A percentile compares a stretch with the other conserved stretches of the same genome.
phyloP scores from a whole-genome alignment of 2,797 vertebrate species.

The Glossophaga mutica region DNA sequence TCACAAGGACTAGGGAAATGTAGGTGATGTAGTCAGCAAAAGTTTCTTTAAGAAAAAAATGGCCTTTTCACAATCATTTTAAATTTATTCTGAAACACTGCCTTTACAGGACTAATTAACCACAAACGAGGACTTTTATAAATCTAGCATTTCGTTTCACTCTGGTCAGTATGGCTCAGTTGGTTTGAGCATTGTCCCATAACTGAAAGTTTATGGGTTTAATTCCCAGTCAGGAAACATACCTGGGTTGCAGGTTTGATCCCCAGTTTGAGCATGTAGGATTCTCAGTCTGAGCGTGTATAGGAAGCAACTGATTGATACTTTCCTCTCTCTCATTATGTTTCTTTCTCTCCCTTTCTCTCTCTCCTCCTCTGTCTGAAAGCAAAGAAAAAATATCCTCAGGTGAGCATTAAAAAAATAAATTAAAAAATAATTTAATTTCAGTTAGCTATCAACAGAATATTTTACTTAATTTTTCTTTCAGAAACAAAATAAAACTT shows the following conservation, averaged over 20 bases:
- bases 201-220: too few relatives aligned
- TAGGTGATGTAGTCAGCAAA: neutral
- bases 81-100: neutral
- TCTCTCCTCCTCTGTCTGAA: neutral
- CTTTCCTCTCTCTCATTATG: neutral
- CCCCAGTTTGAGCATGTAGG: too few relatives aligned
- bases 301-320: neutral
- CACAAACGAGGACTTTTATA: neutral
- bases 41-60: neutral
- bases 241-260: too few relatives aligned
- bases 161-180: too few relatives aligned
- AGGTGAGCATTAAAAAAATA: neutral
- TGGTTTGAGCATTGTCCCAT: too few relatives aligned
- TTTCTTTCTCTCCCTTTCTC: neutral
- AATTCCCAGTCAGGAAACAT: too few relatives aligned
- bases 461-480: neutral
- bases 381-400: neutral
- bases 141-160: neutral
- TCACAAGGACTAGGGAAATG: neutral
- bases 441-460: neutral
- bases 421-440: neutral
- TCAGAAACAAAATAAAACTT: neutral
- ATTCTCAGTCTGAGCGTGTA: too few relatives aligned
- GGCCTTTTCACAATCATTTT: neutral
- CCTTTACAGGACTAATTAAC: neutral